A percentile compares a stretch with the other conserved stretches of the same genome.
phyloP scores from a whole-genome alignment of 2,888 invertebrate species.

The Phlogophora meticulosa region DNA sequence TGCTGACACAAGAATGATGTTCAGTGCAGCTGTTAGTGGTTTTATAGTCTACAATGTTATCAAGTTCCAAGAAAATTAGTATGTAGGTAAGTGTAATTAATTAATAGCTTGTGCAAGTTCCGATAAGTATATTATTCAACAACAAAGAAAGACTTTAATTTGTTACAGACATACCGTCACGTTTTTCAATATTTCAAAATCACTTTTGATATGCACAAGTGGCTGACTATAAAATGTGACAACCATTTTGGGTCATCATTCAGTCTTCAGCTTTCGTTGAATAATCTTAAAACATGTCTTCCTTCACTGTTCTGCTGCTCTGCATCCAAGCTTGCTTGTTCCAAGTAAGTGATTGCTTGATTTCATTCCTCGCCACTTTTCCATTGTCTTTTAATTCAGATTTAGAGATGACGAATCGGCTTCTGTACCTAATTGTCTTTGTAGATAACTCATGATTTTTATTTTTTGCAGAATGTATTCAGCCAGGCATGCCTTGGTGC shows the following conservation, averaged over 20 bases:
- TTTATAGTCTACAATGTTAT: constrained; percentile 27
- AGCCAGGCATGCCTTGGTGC: constrained; percentile 35
- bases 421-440: too few species aligned
- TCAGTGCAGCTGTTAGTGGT: background rate
- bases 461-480: constrained; percentile 43
- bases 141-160: too few species aligned
- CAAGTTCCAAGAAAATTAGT: constrained; percentile 8
- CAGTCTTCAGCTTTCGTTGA: constrained; percentile 35
- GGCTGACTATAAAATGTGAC: constrained; percentile 13
- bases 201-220: too few species aligned
- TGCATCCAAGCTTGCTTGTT: constrained; percentile 59
- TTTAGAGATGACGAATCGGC: too few species aligned
- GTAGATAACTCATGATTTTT: too few species aligned
- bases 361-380: background rate
- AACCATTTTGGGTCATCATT: constrained; percentile 15
- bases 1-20: constrained; percentile 35
- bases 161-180: too few species aligned
- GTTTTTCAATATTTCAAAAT: too few species aligned
- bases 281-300: constrained; percentile 45
- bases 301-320: constrained; percentile 45
- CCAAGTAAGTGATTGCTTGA: constrained; percentile 26
- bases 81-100: background rate
- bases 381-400: too few species aligned
- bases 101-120: background rate
- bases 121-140: too few species aligned